Conservation (phyloP, 2,113 vertebrate genomes). For the Takifugu bimaculatus region DNA sequence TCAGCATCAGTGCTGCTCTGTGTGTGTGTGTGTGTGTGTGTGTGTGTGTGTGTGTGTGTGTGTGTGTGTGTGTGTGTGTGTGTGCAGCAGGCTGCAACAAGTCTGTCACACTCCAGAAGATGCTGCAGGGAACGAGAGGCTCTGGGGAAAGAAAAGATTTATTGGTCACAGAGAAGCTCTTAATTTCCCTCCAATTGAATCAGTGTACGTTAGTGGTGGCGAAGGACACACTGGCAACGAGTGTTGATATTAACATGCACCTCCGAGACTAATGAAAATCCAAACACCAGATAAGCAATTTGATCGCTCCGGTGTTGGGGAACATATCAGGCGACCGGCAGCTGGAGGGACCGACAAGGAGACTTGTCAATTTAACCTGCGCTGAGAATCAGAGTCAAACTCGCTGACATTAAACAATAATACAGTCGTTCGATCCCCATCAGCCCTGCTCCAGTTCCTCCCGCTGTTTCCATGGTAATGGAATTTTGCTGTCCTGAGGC, state of each 20-base stretch:
- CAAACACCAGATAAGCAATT: too few species aligned
- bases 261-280: too few species aligned
- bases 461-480: constrained; percentile 53
- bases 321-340: too few species aligned
- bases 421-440: constrained; percentile 7
- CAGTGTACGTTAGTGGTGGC: background rate
- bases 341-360: background rate
- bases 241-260: background rate
- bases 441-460: constrained; percentile 19
- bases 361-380: background rate
- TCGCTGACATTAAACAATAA: constrained; percentile 3
- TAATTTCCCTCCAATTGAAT: background rate
- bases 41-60: constrained; percentile 41
- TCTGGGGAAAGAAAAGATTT: background rate
- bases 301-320: too few species aligned
- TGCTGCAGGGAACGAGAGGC: background rate
- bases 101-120: constrained; percentile 12
- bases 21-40: background rate
- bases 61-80: too few species aligned
- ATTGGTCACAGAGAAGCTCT: background rate
- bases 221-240: background rate
- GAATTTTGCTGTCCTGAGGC: constrained; percentile 28
- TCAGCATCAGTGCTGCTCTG: constrained; percentile 45
- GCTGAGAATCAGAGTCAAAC: background rate
- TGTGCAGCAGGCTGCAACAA: constrained; percentile 25